Percentiles rank a stretch among this genome's conserved stretches.
These are phyloP conservation scores for Ctenicera cuprea DNA, from an alignment of 2,888 invertebrate genomes.

Conservation along the genomic window DNA sequence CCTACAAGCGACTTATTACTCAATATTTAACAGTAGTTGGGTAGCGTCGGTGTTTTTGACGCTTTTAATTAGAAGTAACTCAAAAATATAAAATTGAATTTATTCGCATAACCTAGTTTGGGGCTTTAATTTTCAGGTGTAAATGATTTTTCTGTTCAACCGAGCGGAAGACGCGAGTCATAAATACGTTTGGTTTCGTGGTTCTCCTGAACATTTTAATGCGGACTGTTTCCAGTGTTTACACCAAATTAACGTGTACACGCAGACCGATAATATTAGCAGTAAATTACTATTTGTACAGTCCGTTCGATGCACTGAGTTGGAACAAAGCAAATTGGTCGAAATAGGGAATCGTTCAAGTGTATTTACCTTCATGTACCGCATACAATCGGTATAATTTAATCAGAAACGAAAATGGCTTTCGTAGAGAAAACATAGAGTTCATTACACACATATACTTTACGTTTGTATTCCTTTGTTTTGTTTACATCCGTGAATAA, in stretches of 20 bases:
- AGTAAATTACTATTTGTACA: slow-evolving; percentile 29
- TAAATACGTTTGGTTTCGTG: slow-evolving; percentile 15
- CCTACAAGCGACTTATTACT: not conserved
- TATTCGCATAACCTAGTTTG: slow-evolving; percentile 8
- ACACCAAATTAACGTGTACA: slow-evolving; percentile 26
- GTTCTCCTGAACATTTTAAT: slow-evolving; percentile 16
- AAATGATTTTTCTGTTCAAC: slow-evolving; percentile 15
- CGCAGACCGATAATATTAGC: slow-evolving; percentile 29
- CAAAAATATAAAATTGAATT: not conserved
- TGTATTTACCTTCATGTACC: slow-evolving; percentile 39
- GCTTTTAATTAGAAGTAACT: slow-evolving; percentile 13
- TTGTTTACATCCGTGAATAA: no score
- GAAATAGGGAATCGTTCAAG: slow-evolving; percentile 24
- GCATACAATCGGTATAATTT: slow-evolving; percentile 31
- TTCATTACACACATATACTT: no score
- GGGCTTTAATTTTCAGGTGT: slow-evolving; percentile 15
- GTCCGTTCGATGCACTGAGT: slow-evolving; percentile 12
- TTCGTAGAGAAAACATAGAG: slow-evolving; percentile 9
- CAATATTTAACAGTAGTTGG: not conserved
- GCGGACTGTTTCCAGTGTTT: slow-evolving; percentile 17
- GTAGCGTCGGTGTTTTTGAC: slow-evolving; percentile 6
- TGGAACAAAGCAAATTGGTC: slow-evolving; percentile 34
- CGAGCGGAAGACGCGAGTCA: slow-evolving; percentile 7
- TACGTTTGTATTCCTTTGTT: no score
- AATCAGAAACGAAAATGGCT: slow-evolving; percentile 23